Evolutionary conservation across 2,888 invertebrate genomes (phyloP).

Genomic region (Stenchaetothrips biformis): DNA sequence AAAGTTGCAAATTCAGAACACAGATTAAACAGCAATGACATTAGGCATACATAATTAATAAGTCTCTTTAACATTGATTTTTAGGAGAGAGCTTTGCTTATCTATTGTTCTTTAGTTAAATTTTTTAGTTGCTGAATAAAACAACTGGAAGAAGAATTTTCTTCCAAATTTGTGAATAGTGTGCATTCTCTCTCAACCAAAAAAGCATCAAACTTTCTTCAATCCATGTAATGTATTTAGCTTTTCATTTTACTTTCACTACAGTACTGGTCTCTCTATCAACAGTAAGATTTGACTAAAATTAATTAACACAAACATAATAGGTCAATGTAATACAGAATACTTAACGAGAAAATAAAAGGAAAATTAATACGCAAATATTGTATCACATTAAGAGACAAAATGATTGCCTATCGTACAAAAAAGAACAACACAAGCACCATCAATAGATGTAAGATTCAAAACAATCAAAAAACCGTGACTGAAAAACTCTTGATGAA

Average conservation of each 20-base stretch:
- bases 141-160: too few relatives aligned
- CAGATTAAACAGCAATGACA: not conserved
- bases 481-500: not conserved
- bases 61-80: too few relatives aligned
- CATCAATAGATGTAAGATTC: not conserved
- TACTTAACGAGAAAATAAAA: not conserved
- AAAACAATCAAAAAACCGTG: not conserved
- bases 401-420: not conserved
- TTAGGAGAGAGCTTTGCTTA: too few relatives aligned
- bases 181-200: too few relatives aligned
- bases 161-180: too few relatives aligned
- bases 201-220: too few relatives aligned
- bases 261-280: too few relatives aligned
- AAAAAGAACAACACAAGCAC: not conserved
- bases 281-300: not conserved
- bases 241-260: too few relatives aligned
- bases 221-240: too few relatives aligned
- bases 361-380: not conserved
- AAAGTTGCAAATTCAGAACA: not conserved
- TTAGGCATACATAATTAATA: not conserved
- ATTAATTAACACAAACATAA: not conserved
- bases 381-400: not conserved
- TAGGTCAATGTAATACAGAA: not conserved
- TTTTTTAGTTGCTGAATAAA: too few relatives aligned
- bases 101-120: too few relatives aligned